phyloP scores from a whole-genome alignment of 2,888 invertebrate species.

The Drosophila monieri region DNA sequence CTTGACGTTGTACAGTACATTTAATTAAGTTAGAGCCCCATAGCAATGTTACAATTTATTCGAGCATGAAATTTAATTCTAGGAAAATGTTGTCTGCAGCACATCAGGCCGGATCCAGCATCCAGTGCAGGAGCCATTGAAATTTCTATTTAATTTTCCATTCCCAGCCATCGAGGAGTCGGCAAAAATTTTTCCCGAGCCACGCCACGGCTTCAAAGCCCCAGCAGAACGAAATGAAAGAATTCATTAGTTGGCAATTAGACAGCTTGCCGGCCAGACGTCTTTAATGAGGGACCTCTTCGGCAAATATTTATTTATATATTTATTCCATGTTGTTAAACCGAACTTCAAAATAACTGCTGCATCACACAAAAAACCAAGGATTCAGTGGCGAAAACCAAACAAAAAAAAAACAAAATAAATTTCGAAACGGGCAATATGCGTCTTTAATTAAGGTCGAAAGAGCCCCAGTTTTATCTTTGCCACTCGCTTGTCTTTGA shows the following conservation, averaged over 20 bases:
- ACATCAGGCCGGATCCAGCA: neutral
- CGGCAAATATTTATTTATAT: conserved; percentile 33
- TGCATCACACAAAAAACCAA: neutral
- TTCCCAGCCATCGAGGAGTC: conserved; percentile 6
- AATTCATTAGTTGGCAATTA: conserved; percentile 36
- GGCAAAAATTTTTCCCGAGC: conserved; percentile 7
- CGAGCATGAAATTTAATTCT: conserved; percentile 16
- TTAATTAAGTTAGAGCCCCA: conserved; percentile 8
- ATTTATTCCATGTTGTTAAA: conserved; percentile 23
- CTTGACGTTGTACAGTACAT: conserved; percentile 1
- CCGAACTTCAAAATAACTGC: conserved; percentile 1
- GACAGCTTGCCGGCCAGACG: conserved; percentile 33
- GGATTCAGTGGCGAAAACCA: neutral
- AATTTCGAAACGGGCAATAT: conserved; percentile 58
- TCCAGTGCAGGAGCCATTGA: neutral
- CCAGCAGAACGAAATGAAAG: conserved; percentile 7
- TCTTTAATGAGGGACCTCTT: conserved; percentile 24
- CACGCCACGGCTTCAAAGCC: conserved; percentile 16
- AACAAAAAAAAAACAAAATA: conserved; percentile 18
- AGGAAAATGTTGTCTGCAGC: conserved; percentile 5
- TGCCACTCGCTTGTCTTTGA: conserved; percentile 47
- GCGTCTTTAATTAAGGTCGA: conserved; percentile 78
- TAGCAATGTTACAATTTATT: conserved; percentile 13
- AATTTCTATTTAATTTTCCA: conserved; percentile 1
- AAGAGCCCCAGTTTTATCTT: conserved; percentile 40